These are phyloP conservation scores for Leptodactylus fuscus DNA, from an alignment of 2,113 vertebrate genomes.

Conservation along the genomic window DNA sequence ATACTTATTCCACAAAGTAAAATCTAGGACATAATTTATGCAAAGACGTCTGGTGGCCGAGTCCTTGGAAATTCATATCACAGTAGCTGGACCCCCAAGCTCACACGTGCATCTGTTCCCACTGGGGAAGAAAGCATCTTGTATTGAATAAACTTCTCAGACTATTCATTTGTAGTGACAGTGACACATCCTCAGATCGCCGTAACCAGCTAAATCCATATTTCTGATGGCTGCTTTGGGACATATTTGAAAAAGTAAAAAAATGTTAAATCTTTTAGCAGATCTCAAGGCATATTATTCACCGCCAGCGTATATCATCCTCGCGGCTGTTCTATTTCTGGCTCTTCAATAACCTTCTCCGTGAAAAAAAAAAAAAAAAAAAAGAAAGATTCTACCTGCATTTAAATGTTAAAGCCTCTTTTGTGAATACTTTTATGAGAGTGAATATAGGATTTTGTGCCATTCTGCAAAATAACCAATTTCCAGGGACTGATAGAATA, in stretches of 20 bases:
- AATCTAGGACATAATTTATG: not conserved
- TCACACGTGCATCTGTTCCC: not conserved
- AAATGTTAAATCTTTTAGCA: constrained; percentile 34
- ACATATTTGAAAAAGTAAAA: constrained; percentile 37
- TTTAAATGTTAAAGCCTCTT: constrained; percentile 51
- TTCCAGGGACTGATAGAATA: constrained; percentile 41
- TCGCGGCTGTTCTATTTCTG: constrained; percentile 41
- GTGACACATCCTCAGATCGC: constrained; percentile 10
- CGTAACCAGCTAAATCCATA: constrained; percentile 7
- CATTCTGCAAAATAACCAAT: constrained; percentile 50
- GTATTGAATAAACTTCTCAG: constrained; percentile 1
- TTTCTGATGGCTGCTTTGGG: constrained; percentile 15
- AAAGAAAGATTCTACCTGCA: constrained; percentile 36
- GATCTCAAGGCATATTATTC: constrained; percentile 27
- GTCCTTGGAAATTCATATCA: not conserved
- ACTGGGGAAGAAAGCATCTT: not conserved
- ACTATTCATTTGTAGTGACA: constrained; percentile 22
- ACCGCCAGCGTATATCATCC: constrained; percentile 28
- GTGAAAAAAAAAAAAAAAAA: constrained; percentile 42
- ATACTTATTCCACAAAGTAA: not conserved
- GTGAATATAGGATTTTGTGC: constrained; percentile 20
- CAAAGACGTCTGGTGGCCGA: not conserved
- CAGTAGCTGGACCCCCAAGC: not conserved
- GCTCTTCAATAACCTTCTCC: constrained; percentile 37
- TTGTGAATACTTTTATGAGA: constrained; percentile 51